Evolutionary conservation across 1,140 invertebrate species (phyloP), one percentile per base, ranked within the genome.

Genomic region (Tetramorium alpestre): DNA sequence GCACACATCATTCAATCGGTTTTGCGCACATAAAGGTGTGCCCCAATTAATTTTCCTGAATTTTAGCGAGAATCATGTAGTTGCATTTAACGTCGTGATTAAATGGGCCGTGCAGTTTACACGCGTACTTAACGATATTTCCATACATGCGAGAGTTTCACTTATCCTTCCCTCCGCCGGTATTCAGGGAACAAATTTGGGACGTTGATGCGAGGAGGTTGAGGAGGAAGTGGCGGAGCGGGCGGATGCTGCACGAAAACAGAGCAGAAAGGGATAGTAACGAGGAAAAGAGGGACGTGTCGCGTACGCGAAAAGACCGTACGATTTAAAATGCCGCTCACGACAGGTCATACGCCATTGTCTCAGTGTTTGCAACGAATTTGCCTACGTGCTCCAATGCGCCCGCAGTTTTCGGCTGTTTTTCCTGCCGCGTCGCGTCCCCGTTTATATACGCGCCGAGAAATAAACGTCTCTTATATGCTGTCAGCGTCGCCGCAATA

Each of bases 331-430:
- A 94, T 94, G 93, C 94, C 78, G 87, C 81, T 88, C 94, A 93
- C 92, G 93, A 77, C 76, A 86, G 87, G 77, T 92, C 93, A 92
- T 91, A 91, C 90, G 88, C 93, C 88, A 94, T 94, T 94, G 93
- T 94, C 93, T 94, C 92, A 91, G 91, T 93, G 94, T 94, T 94
- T 94, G 93, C 93, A 87, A 93, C 93, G 91, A 94, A 94, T 94
- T 94, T 94, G 92, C 93, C 92, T 93, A 94, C 93, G 93, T 94
- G 93, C 91, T 72, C 89, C 88, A 92, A 93, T 89, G 90, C 85
- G 69, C 67, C 47, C 58, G 72, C 85, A 87, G 89, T 93, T 92
- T 88, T 90, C 73, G 82, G 62, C 88, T 91, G 85, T 92, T 89
- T 85, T 73, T 62, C 75, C 70, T 70, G 69, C 58, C 64, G 25